Conservation (phyloP, 2,797 vertebrate species). For the Pseudochirops cupreus region DNA sequence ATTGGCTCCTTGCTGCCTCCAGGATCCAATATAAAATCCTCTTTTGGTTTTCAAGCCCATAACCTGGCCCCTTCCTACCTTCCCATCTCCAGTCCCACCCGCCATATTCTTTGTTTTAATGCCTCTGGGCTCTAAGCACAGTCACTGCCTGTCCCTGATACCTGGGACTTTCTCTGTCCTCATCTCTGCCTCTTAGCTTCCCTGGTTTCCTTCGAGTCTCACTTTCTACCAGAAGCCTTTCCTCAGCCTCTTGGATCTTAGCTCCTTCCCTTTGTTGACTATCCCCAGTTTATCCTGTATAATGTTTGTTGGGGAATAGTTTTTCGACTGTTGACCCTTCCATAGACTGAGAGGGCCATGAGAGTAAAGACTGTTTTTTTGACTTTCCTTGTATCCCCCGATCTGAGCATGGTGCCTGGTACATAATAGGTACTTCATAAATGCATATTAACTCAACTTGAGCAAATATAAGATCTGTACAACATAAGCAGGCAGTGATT, state of each 20-base stretch:
- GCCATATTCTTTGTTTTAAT: neutral
- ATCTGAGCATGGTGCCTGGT: neutral
- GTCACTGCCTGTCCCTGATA: neutral
- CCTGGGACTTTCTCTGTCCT: neutral
- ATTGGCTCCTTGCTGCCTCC: neutral
- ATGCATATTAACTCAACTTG: neutral
- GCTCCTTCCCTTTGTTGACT: neutral
- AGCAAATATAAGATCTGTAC: neutral
- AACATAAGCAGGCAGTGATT: neutral
- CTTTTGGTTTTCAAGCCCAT: neutral
- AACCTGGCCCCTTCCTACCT: neutral
- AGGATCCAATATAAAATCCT: neutral
- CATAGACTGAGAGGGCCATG: neutral
- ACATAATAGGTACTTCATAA: neutral
- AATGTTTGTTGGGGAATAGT: neutral
- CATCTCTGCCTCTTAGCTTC: neutral
- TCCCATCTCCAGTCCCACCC: neutral
- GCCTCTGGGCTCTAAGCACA: neutral
- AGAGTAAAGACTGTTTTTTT: neutral
- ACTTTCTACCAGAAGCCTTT: neutral
- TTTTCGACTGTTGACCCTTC: neutral
- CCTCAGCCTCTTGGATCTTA: neutral
- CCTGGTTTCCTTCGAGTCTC: neutral
- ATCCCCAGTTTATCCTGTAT: neutral
- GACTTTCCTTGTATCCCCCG: neutral